Evolutionary conservation across 2,113 vertebrate species (phyloP).

Genomic region (Phalacrocorax aristotelis): DNA sequence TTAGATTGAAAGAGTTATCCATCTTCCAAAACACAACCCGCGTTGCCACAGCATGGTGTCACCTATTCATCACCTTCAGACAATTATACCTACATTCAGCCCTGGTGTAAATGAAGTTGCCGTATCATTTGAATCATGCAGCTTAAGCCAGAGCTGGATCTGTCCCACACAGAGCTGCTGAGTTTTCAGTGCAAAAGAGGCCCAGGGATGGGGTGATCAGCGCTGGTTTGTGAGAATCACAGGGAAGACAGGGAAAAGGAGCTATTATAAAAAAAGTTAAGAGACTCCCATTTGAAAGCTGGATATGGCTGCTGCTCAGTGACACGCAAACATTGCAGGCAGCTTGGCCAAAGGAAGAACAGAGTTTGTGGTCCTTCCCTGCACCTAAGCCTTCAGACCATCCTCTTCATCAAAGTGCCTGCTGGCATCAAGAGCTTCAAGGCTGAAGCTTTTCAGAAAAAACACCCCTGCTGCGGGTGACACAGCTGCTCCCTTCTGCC

Average conservation of each 20-base stretch:
- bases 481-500: neutral
- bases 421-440: neutral
- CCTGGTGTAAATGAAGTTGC: neutral
- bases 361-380: neutral
- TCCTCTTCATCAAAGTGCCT: neutral
- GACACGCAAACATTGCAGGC: accelerated
- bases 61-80: neutral
- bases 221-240: neutral
- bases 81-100: neutral
- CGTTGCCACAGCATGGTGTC: neutral
- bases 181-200: neutral
- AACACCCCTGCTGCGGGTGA: accelerated
- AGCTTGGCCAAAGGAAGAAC: neutral
- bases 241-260: neutral
- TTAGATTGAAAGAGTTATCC: neutral
- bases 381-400: neutral
- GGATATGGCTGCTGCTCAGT: neutral
- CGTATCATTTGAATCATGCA: neutral
- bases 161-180: neutral
- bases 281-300: neutral
- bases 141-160: neutral
- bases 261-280: neutral
- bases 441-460: neutral
- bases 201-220: neutral
- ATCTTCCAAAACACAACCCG: neutral